A percentile compares a stretch with the other conserved stretches of the same genome.
Evolutionary conservation across 1,140 invertebrate species (phyloP).

Genomic region (Mylabris phalerata): DNA sequence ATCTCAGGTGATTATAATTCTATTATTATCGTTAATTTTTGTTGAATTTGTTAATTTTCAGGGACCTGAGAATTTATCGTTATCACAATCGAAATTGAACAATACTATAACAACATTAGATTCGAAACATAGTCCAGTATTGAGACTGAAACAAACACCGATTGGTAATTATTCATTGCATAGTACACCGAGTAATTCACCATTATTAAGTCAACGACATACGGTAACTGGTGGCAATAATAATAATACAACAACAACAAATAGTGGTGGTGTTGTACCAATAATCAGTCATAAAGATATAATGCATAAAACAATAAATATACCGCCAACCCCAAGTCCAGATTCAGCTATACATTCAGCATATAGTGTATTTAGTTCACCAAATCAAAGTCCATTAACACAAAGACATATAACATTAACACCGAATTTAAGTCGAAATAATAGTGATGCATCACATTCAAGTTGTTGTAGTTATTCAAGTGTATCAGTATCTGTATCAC

Average conservation of each 20-base stretch:
- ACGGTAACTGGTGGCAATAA: conserved; percentile 13
- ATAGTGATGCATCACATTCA: conserved; percentile 81
- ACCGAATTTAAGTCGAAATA: conserved; percentile 77
- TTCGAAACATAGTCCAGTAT: conserved; percentile 34
- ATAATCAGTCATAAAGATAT: conserved; percentile 54
- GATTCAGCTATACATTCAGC: conserved; percentile 83
- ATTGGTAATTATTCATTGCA: conserved; percentile 53
- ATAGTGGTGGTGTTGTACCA: conserved; percentile 35
- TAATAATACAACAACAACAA: not conserved
- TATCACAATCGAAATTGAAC: conserved; percentile 30
- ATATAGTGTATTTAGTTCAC: conserved; percentile 71
- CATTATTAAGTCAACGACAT: conserved; percentile 55
- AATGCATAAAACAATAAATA: conserved; percentile 40
- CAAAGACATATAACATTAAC: conserved; percentile 73
- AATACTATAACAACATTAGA: conserved; percentile 19
- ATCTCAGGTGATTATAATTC: conserved; percentile 20
- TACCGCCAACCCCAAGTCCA: conserved; percentile 65
- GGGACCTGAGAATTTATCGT: conserved; percentile 39
- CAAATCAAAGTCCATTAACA: conserved; percentile 76
- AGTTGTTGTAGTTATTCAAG: conserved; percentile 72
- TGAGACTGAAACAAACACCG: conserved; percentile 37
- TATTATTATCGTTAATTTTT: not conserved
- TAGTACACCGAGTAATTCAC: conserved; percentile 58
- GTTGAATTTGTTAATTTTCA: conserved; percentile 14
- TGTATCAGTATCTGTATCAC: conserved; percentile 49